A percentile compares a stretch with the other conserved stretches of the same genome.
Conservation (phyloP, 2,888 invertebrate genomes). For the Julus scandinavius region DNA sequence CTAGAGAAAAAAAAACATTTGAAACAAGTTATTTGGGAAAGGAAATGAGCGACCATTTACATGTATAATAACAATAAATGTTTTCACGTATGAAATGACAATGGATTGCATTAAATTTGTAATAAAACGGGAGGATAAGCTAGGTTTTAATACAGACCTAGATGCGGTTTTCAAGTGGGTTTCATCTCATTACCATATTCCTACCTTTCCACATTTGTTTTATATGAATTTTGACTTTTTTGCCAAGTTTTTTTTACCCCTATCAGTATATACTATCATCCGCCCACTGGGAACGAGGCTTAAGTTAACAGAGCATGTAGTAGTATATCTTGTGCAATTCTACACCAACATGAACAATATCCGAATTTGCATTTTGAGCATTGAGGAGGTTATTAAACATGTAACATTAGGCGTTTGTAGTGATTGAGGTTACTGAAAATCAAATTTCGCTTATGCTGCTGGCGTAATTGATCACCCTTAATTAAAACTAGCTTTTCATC, state of each 20-base stretch:
- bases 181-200: not conserved
- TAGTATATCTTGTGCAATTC: no score
- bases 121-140: not conserved
- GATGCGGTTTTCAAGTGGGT: conserved; percentile 4
- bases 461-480: not conserved
- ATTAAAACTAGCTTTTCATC: not conserved
- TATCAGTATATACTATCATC: no score
- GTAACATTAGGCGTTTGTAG: no score
- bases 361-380: no score
- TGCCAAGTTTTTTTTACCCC: not conserved
- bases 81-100: conserved; percentile 43
- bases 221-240: not conserved
- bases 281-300: not conserved
- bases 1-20: not conserved
- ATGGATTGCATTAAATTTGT: conserved; percentile 1
- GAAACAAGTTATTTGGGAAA: conserved; percentile 12
- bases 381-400: no score
- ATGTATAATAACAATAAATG: conserved; percentile 15
- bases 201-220: not conserved
- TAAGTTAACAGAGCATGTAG: not conserved
- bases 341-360: no score
- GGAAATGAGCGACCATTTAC: conserved; percentile 36
- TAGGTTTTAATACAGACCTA: conserved; percentile 7
- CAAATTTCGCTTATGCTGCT: no score
- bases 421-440: no score